These are phyloP conservation scores for Macrotrachela quadricornifera DNA, from an alignment of 1,140 invertebrate species.

Conservation along the genomic window DNA sequence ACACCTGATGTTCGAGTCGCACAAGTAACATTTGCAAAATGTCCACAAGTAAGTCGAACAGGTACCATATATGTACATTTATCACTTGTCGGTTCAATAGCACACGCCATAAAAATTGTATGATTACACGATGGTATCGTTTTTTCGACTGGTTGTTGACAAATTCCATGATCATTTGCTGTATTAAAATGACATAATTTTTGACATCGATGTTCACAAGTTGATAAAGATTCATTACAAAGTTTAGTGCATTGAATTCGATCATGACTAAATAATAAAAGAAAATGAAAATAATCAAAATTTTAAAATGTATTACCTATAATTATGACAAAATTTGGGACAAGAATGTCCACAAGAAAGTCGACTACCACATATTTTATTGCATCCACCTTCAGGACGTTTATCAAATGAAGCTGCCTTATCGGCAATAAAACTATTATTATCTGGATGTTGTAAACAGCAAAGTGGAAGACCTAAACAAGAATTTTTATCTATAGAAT, in stretches of 20 bases:
- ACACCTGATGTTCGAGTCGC: too few species aligned
- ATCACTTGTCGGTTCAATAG: too few species aligned
- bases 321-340: constrained; percentile 17
- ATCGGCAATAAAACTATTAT: constrained; percentile 12
- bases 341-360: constrained; percentile 25
- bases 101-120: too few species aligned
- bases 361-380: constrained; percentile 15
- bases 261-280: too few species aligned
- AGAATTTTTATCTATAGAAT: too few species aligned
- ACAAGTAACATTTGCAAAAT: too few species aligned
- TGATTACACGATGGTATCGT: not conserved
- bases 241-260: constrained; percentile 20
- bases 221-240: constrained; percentile 13
- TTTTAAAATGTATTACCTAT: constrained; percentile 17
- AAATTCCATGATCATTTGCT: not conserved
- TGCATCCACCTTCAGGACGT: constrained; percentile 30
- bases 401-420: constrained; percentile 20
- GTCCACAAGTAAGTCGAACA: too few species aligned
- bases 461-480: too few species aligned
- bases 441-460: constrained; percentile 4
- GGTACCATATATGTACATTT: too few species aligned
- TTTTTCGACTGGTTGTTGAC: not conserved
- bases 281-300: too few species aligned
- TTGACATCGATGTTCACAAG: constrained; percentile 9
- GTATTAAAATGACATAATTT: constrained; percentile 4